Percentiles rank a stretch among this genome's conserved stretches.
Evolutionary conservation across 2,888 invertebrate genomes (phyloP).

Genomic region (Idaea straminata): DNA sequence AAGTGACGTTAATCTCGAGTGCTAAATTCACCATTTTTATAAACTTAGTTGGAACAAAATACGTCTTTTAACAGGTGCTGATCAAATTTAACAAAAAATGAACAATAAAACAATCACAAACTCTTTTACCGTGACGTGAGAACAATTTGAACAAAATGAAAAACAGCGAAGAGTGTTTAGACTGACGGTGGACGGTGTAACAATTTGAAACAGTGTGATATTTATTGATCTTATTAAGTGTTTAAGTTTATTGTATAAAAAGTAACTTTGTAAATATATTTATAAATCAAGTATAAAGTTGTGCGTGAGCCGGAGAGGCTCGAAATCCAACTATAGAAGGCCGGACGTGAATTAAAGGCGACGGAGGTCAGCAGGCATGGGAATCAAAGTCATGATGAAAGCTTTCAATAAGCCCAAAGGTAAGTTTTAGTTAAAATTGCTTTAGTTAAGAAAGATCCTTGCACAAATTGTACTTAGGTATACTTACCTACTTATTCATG

Average conservation of each 20-base stretch:
- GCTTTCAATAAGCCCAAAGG: conserved; percentile 92
- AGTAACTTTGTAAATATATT: conserved; percentile 43
- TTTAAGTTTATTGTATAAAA: conserved; percentile 43
- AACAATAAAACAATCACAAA: conserved; percentile 46
- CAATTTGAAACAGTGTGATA: conserved; percentile 66
- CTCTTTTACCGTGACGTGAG: conserved; percentile 64
- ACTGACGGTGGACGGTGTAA: conserved; percentile 43
- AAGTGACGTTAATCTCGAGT: conserved; percentile 4
- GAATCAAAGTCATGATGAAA: conserved; percentile 93
- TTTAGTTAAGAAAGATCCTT: background rate
- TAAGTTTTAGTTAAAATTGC: conserved; percentile 52
- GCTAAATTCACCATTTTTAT: conserved; percentile 34
- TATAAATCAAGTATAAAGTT: conserved; percentile 39
- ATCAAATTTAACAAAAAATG: conserved; percentile 45
- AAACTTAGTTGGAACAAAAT: conserved; percentile 6
- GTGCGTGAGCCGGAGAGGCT: conserved; percentile 37
- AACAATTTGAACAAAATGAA: conserved; percentile 68
- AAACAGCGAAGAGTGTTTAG: conserved; percentile 78
- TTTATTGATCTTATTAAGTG: conserved; percentile 66
- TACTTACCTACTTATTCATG: background rate
- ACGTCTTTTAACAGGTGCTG: conserved; percentile 48
- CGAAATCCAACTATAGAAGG: conserved; percentile 46
- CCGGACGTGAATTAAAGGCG: conserved; percentile 61
- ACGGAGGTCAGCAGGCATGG: conserved; percentile 85
- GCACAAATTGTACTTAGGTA: background rate